A percentile compares a stretch with the other conserved stretches of the same genome.
Evolutionary conservation across 2,888 invertebrate genomes (phyloP).

Genomic region (Xylophagus ater): DNA sequence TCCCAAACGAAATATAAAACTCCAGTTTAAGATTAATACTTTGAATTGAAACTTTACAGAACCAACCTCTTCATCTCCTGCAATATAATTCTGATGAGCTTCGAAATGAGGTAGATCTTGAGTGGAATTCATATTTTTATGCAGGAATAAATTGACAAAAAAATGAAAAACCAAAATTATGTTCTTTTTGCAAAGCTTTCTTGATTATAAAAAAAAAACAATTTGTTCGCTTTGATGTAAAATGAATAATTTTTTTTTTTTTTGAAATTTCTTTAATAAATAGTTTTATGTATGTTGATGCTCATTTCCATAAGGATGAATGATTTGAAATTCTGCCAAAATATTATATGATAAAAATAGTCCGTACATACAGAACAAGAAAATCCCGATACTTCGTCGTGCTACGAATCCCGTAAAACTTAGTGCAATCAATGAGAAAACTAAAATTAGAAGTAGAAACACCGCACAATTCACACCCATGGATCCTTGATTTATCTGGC

Average conservation of each 20-base stretch:
- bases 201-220: not conserved
- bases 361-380: conserved; percentile 40
- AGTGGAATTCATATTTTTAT: not conserved
- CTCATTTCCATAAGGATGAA: conserved; percentile 36
- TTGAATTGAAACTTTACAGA: not conserved
- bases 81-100: conserved; percentile 4
- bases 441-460: conserved; percentile 39
- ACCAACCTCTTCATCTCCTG: not conserved
- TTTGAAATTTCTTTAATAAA: not conserved
- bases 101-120: conserved; percentile 1
- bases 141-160: too few species aligned
- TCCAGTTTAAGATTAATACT: too few species aligned
- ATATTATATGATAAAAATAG: conserved; percentile 42
- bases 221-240: not conserved
- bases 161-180: too few species aligned
- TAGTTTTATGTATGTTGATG: conserved; percentile 18
- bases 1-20: too few species aligned
- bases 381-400: conserved; percentile 40
- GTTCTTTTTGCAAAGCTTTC: not conserved
- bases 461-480: conserved; percentile 37
- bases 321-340: conserved; percentile 40
- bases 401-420: conserved; percentile 40
- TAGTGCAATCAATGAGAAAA: conserved; percentile 38
- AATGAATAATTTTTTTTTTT: too few species aligned
- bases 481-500: conserved; percentile 34